phyloP scores from a whole-genome alignment of 2,113 vertebrate genomes.

The Misgurnus mizolepis region DNA sequence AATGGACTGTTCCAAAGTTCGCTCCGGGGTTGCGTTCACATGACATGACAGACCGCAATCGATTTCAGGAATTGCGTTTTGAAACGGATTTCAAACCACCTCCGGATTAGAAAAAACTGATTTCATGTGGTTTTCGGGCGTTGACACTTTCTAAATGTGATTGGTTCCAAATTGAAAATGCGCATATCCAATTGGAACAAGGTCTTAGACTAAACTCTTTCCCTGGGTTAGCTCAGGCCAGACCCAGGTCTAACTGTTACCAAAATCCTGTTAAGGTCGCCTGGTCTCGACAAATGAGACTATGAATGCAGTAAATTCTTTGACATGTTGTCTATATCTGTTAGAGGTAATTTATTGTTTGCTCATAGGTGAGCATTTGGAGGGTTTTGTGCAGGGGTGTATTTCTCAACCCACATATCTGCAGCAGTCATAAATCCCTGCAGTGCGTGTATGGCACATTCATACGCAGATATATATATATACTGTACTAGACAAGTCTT shows the following conservation, averaged over 20 bases:
- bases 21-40: no score
- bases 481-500: neutral
- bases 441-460: slow-evolving; percentile 32
- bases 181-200: no score
- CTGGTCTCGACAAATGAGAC: slow-evolving; percentile 47
- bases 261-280: slow-evolving; percentile 44
- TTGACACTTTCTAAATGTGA: no score
- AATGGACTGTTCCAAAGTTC: no score
- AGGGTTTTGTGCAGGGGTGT: slow-evolving; percentile 28
- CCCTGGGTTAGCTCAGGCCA: slow-evolving; percentile 14
- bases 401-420: slow-evolving; percentile 35
- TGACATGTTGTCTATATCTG: slow-evolving; percentile 48
- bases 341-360: slow-evolving; percentile 51
- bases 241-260: slow-evolving; percentile 38
- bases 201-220: slow-evolving; percentile 13
- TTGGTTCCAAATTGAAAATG: no score
- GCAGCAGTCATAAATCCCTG: slow-evolving; percentile 45
- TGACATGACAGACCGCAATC: no score
- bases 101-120: no score
- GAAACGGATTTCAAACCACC: no score
- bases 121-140: no score
- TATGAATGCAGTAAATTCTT: slow-evolving; percentile 48
- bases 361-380: slow-evolving; percentile 47
- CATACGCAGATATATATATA: slow-evolving; percentile 28
- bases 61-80: no score